Base-by-base conservation (phyloP, 1,140 invertebrate species). In the Hermetia illucens region DNA sequence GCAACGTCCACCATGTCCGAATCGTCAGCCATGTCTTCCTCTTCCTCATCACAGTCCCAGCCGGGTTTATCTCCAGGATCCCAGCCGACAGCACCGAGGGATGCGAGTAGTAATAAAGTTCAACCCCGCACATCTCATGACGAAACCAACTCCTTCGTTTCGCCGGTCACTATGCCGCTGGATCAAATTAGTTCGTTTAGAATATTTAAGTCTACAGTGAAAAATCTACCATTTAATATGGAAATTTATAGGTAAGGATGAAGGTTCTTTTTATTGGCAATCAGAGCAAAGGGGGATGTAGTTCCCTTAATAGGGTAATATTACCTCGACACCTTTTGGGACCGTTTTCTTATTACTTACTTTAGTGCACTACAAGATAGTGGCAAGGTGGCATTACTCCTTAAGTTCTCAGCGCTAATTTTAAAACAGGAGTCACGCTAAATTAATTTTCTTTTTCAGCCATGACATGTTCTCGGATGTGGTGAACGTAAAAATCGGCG, bases 391-490 rank as follows among this genome's bases (percentile, higher is more conserved):
- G n/a, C n/a, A n/a, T n/a, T n/a, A n/a, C n/a, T n/a, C n/a, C n/a
- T n/a, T n/a, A n/a, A n/a, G n/a, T n/a, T n/a, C n/a, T n/a, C n/a
- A n/a, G n/a, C n/a, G n/a, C n/a, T n/a, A n/a, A n/a, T n/a, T n/a
- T n/a, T n/a, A n/a, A n/a, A n/a, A n/a, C n/a, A n/a, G n/a, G n/a
- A n/a, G n/a, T n/a, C n/a, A n/a, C n/a, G n/a, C n/a, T n/a, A n/a
- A n/a, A n/a, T n/a, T n/a, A n/a, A n/a, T 39, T 39, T 38, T 10
- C 15, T 18, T 32, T 25, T 41, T 6, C 42, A 61, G 58, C 15
- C 57, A 61, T 48, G 55, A 61, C 39, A 34, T 61, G 22, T 61
- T 61, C 41, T 58, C 57, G 30, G 58, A 61, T 47, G 55, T 60
- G 41, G 44, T 61, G 10, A 58, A 61, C 16, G 53, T 60, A 49